Percentiles rank a stretch among this genome's conserved stretches.
These are phyloP conservation scores for Nothocercus julius DNA, from an alignment of 2,113 vertebrate species.

Conservation along the genomic window DNA sequence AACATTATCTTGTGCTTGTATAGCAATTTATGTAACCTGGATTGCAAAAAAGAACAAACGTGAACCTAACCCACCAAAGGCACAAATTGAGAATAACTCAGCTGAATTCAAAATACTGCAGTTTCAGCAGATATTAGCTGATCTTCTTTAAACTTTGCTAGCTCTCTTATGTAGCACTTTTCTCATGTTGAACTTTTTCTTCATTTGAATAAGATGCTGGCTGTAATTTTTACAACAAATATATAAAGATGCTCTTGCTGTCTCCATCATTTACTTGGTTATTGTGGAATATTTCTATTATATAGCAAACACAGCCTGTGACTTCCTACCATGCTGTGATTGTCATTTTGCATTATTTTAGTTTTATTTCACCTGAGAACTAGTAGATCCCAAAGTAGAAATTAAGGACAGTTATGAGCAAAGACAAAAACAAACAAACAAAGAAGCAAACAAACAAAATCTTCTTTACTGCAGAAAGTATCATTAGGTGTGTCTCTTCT, in stretches of 20 bases:
- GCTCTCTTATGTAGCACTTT: neutral
- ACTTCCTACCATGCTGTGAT: neutral
- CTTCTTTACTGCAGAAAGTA: neutral
- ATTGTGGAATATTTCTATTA: neutral
- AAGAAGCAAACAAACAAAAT: neutral
- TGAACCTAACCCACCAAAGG: constrained; percentile 10
- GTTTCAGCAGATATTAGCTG: constrained; percentile 19
- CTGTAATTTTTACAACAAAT: neutral
- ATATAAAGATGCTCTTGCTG: neutral
- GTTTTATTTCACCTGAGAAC: neutral
- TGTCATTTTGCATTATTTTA: neutral
- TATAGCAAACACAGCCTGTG: neutral
- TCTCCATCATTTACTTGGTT: neutral
- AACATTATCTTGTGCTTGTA: constrained; percentile 59
- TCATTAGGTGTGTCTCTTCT: neutral
- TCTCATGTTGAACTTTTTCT: neutral
- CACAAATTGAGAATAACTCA: constrained; percentile 25
- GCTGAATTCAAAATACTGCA: constrained; percentile 19
- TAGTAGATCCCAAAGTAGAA: neutral
- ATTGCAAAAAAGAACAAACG: constrained; percentile 50
- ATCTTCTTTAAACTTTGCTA: constrained; percentile 4
- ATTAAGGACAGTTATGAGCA: neutral
- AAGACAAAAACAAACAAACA: neutral
- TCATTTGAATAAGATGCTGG: neutral
- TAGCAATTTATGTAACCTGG: constrained; percentile 53